Base-by-base conservation (phyloP, 2,888 invertebrate species). In the Slavum lentiscoides region DNA sequence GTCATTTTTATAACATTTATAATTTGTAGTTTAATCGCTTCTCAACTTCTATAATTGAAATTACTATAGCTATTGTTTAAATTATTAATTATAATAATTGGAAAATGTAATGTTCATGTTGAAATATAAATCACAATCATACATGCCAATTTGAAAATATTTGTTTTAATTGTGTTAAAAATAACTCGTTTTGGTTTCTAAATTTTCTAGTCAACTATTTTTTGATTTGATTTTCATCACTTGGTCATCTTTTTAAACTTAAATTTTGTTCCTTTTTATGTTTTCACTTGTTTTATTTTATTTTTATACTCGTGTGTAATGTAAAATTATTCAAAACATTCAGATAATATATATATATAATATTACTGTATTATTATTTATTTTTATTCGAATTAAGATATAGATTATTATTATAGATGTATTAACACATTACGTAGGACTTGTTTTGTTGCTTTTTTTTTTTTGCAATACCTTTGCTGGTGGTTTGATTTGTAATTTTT, bases 131-230 rank as follows among this genome's bases (percentile, higher is more conserved):
- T 21, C 6, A 21, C 30, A 62, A 21, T n/a, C 2, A 9, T 15
- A 37, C n/a, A 7, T 21, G 4, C 39, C 15, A 53, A 55, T 66
- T 21, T 21, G 11, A 55, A 55, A 55, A 53, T 64, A 15, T 64
- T 64, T 53, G 17, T 39, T 55, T 74, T 30, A 53, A 37, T 21
- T n/a, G 5, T 53, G 15, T 64, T 74, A 1, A 64, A 74, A 23
- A 37, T 55, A 66, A 62, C 15, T 74, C n/a, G 5, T 66, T 55
- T 74, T 39, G 53, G 11, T 55, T 55, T 74, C 64, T 55, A 55
- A 74, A 74, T 66, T 74, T 74, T 74, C 74, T 74, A 74, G 74
- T 74, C 74, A 74, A 39, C 39, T 23, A 30, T 49, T 7, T 62
- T 64, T 64, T 66, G 55, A 37, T 74, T 53, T n/a, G 19, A 43